phyloP scores from a whole-genome alignment of 2,888 invertebrate species.

The Myathropa florea region DNA sequence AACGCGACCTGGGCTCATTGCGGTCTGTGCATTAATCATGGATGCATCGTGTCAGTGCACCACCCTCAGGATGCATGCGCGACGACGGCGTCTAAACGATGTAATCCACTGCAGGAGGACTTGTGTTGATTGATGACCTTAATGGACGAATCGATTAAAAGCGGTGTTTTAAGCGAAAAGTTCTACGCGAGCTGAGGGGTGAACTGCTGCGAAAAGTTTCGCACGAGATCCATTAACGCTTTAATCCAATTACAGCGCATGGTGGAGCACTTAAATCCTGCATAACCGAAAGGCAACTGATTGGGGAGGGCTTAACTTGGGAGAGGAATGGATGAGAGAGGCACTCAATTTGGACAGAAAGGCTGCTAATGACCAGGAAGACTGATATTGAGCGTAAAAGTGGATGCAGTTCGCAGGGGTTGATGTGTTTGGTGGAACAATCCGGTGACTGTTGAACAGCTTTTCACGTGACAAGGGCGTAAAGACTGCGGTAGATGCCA shows the following conservation, averaged over 20 bases:
- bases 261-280: neutral
- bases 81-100: neutral
- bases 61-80: neutral
- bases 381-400: neutral
- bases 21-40: constrained; percentile 36
- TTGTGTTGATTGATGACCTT: neutral
- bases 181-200: neutral
- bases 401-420: too few species aligned
- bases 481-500: too few species aligned
- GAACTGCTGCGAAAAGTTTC: neutral
- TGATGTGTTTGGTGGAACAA: too few species aligned
- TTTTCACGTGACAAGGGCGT: too few species aligned
- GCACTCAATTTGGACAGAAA: neutral
- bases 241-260: neutral
- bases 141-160: neutral
- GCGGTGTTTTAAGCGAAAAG: neutral
- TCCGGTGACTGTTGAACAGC: too few species aligned
- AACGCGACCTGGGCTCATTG: neutral
- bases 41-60: neutral
- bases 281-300: neutral
- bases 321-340: neutral
- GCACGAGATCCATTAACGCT: neutral
- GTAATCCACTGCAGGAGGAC: neutral
- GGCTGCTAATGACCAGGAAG: neutral
- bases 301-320: too few species aligned